Conservation (phyloP, 2,113 vertebrate species). For the Hypanus sabinus region DNA sequence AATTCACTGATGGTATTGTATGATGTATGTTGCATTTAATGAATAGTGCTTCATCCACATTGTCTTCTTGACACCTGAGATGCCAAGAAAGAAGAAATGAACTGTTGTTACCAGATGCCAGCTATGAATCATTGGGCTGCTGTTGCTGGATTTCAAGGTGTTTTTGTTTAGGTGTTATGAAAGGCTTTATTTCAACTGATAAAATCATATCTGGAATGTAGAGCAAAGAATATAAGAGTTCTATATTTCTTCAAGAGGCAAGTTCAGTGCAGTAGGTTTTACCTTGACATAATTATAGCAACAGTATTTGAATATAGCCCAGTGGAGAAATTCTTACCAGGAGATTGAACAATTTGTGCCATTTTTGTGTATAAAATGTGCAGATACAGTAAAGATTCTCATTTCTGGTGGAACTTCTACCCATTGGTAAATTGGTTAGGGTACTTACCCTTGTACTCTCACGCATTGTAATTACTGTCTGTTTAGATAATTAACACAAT, state of each 20-base stretch:
- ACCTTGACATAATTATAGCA: neutral
- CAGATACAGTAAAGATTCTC: too few relatives aligned
- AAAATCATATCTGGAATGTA: neutral
- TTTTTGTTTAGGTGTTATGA: neutral
- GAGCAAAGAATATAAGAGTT: neutral
- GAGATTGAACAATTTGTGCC: too few relatives aligned
- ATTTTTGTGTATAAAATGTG: too few relatives aligned
- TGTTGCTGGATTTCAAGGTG: neutral
- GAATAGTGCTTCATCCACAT: neutral
- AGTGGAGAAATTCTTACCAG: neutral
- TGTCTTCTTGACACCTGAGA: neutral
- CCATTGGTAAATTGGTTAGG: too few relatives aligned
- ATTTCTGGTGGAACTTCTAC: too few relatives aligned
- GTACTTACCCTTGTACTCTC: too few relatives aligned
- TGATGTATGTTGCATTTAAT: neutral
- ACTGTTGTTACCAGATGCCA: neutral
- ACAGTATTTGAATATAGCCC: neutral
- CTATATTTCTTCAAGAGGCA: neutral
- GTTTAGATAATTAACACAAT: too few relatives aligned
- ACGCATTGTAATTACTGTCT: too few relatives aligned
- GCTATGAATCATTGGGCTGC: neutral
- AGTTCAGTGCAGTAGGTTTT: neutral
- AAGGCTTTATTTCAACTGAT: neutral
- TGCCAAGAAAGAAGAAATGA: neutral
- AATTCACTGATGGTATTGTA: neutral